Evolutionary conservation across 2,113 vertebrate species (phyloP).

Genomic region (Cyprinodon brontotheroides): DNA sequence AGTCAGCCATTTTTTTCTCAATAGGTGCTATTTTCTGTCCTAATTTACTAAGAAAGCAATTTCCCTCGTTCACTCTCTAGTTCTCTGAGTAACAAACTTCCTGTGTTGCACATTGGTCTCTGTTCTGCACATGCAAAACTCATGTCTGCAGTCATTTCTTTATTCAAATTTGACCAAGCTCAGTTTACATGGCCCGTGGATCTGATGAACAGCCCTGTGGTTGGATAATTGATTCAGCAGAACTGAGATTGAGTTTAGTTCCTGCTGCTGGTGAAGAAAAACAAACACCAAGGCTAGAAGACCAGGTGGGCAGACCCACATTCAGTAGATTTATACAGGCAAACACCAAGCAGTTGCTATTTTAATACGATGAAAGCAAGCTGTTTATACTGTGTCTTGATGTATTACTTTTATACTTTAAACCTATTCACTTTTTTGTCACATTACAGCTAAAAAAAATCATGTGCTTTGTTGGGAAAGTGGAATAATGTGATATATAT

Average conservation of each 20-base stretch:
- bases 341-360: not conserved
- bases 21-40: not conserved
- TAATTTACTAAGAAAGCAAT: not conserved
- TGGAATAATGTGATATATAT: too few relatives aligned
- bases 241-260: not conserved
- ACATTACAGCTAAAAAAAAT: too few relatives aligned
- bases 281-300: not conserved
- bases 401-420: too few relatives aligned
- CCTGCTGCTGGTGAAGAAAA: not conserved
- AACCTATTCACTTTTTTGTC: too few relatives aligned
- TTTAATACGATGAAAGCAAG: not conserved
- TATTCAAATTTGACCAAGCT: constrained; percentile 64
- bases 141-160: constrained; percentile 48
- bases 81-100: constrained; percentile 9
- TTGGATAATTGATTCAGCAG: not conserved
- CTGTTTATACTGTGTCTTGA: not conserved
- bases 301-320: not conserved
- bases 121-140: constrained; percentile 55
- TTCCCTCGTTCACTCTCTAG: constrained; percentile 1
- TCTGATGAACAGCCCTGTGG: not conserved
- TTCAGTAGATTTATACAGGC: not conserved
- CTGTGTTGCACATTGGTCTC: constrained; percentile 1
- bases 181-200: constrained; percentile 8
- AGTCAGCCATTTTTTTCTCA: constrained; percentile 37
- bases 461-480: too few relatives aligned